Conservation (phyloP, 2,113 vertebrate genomes). For the Psammodynastes pulverulentus region DNA sequence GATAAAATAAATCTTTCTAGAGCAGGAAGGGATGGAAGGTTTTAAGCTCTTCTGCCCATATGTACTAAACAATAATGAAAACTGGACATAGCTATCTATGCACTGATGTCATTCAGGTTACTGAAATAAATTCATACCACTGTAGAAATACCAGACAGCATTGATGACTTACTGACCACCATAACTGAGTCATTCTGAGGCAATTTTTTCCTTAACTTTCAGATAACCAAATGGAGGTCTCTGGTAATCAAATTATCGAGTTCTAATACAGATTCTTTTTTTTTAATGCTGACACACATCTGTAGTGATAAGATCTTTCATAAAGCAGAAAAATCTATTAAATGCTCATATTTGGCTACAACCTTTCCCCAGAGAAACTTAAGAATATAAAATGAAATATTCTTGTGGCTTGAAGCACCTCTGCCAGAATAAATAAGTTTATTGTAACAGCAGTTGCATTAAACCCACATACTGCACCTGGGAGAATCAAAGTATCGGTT, state of each 20-base stretch:
- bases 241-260: not conserved
- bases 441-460: slow-evolving; percentile 26
- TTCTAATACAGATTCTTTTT: not conserved
- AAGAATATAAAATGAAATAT: slow-evolving; percentile 18
- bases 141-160: not conserved
- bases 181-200: not conserved
- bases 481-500: slow-evolving; percentile 36
- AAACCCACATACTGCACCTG: slow-evolving; percentile 37
- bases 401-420: slow-evolving; percentile 26
- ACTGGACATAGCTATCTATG: not conserved
- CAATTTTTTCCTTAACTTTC: not conserved
- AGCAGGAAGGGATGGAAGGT: not conserved
- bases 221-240: not conserved
- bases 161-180: not conserved
- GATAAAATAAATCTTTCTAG: not conserved
- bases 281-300: not conserved
- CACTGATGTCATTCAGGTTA: not conserved
- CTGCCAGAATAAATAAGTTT: slow-evolving; percentile 9
- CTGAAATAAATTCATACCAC: not conserved
- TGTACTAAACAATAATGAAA: not conserved
- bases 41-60: not conserved
- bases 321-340: not conserved
- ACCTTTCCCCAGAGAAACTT: slow-evolving; percentile 15
- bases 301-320: not conserved
- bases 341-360: slow-evolving; percentile 4